A percentile compares a stretch with the other conserved stretches of the same genome.
These are phyloP conservation scores for Callocephalon fimbriatum DNA, from an alignment of 2,113 vertebrate genomes.

Conservation along the genomic window DNA sequence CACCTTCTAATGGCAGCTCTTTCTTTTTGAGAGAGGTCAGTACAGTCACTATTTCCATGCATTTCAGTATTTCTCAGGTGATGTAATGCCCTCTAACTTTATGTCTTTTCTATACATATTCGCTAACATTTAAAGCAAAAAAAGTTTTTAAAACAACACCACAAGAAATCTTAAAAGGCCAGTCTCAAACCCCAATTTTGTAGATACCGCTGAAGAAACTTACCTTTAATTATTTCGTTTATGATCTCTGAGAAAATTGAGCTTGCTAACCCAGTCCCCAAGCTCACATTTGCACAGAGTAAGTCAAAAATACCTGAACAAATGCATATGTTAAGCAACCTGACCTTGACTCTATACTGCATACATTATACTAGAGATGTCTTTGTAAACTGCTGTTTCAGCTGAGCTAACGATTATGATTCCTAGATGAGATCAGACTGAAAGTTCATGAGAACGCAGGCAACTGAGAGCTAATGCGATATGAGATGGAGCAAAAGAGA, in stretches of 20 bases:
- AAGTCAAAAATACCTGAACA: not conserved
- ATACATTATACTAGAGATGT: not conserved
- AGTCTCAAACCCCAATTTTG: not conserved
- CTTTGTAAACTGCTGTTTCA: not conserved
- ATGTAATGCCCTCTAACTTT: not conserved
- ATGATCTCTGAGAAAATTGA: not conserved
- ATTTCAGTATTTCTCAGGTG: not conserved
- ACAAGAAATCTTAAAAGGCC: not conserved
- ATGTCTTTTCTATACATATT: not conserved
- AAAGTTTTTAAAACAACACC: not conserved
- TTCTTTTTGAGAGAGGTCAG: no score
- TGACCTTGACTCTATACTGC: not conserved
- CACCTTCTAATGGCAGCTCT: no score
- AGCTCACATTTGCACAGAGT: not conserved
- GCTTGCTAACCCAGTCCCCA: not conserved
- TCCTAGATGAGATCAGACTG: not conserved
- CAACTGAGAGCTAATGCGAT: not conserved
- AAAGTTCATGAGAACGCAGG: not conserved
- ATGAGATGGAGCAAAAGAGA: not conserved
- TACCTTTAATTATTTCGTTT: not conserved
- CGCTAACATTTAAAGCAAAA: not conserved
- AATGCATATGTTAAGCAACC: not conserved
- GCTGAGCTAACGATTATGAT: not conserved
- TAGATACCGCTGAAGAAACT: not conserved
- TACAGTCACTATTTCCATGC: not conserved